Base-by-base conservation (phyloP, 2,888 invertebrate genomes). In the Girardia tigrina region DNA sequence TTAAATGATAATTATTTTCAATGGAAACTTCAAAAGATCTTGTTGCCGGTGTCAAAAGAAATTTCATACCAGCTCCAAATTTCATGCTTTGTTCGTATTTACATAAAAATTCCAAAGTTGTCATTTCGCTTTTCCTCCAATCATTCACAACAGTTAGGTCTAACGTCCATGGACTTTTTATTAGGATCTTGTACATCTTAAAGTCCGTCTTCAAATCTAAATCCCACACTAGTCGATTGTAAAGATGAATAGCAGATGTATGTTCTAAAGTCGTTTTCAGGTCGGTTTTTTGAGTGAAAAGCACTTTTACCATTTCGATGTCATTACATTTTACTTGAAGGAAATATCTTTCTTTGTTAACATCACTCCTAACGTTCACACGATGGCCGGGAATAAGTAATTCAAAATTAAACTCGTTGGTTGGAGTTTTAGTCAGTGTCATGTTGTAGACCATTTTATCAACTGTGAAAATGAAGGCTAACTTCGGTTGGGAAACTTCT, bases 11-110 rank as follows among this genome's bases (percentile, higher is more conserved):
- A 4, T 4, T 4, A 56, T 56, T 56, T 56, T 56, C 56, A 4
- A 56, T 4, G 4, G n/a, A 2, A 16, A 56, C n/a, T 16, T 56
- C n/a, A 56, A 56, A 6, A 4, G n/a, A 56, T 20, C 56, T 56
- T 56, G 56, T 20, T 8, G 4, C 8, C 4, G 20, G n/a, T 56
- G 56, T 56, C 4, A 56, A 8, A 4, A 56, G n/a, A 56, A 56
- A 56, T 6, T 56, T 16, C 4, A 56, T 12, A 6, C n/a, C 56
- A n/a, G 56, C 56, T n/a, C 56, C 56, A n/a, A 56, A 16, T 56
- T 56, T 23, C n/a, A n/a, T 56, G n/a, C 20, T n/a, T n/a, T 56
- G n/a, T 56, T 23, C 56, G n/a, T 56, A 56, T 56, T 56, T 56
- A 4, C 6, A 6, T 23, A 8, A 23, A 23, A 56, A 56, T 56